Base-by-base conservation (phyloP, 2,888 invertebrate species). In the Drosophila cyrtoloma region DNA sequence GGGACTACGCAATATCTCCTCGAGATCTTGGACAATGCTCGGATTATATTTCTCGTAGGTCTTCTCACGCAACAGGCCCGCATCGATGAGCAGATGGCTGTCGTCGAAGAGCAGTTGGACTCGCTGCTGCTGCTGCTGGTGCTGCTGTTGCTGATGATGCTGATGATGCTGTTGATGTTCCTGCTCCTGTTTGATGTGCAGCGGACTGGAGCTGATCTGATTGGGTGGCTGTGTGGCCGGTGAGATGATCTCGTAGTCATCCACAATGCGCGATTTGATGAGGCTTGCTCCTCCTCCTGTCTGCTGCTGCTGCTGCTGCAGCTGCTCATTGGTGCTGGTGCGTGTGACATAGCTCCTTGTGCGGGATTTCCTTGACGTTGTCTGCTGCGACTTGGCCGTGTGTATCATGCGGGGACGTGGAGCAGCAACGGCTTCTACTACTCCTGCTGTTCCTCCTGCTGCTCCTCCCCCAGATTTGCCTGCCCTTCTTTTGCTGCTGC, bases 351-450 rank as follows among this genome's bases (percentile, higher is more conserved):
- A 93, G 0, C 95, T 95, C 82, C 94, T 95, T 0, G 95, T 95
- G 81, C 95, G 95, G 5, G 80, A 68, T 61, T 95, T 95, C 39
- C 95, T 95, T 0, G 94, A 94, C 22, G 94, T 94, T 22, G 94
- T 28, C 19, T 19, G 28, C 51, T 10, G 93, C 57, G 95, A 94
- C 84, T 95, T 96, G 90, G 96, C 96, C 0, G 97, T 97, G 91
- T 96, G 96, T 82, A 97, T 97, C 96, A 97, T 96, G 89, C 96
- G 96, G 5, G 96, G 96, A 37, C 96, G 94, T 1, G 95, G 94
- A n/a, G 39, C 9, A 28, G 30, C 30, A 51, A 28, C 26, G 16
- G 47, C 2, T 16, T 9, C 47, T 26, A 10, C 26, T 14, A 5
- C 55, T 10, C 10, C 94, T 94, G 55, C 72, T 5, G 62, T 30